Conservation (phyloP, 2,888 invertebrate genomes). For the Nomada hirtipes region DNA sequence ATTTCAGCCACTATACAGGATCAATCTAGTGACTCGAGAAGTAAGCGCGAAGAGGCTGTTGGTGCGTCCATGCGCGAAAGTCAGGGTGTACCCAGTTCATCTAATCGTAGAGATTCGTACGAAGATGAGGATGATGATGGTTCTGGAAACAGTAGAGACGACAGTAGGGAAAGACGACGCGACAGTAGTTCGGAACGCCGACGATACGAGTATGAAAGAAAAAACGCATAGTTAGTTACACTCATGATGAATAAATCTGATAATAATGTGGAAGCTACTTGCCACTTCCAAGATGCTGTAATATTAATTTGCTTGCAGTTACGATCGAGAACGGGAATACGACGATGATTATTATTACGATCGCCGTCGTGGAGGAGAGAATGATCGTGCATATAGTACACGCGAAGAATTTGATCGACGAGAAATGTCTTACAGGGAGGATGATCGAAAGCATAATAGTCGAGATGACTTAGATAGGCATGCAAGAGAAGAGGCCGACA, state of each 20-base stretch:
- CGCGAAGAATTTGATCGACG: conserved; percentile 82
- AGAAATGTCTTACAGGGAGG: conserved; percentile 77
- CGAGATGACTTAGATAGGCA: conserved; percentile 81
- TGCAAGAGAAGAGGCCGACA: conserved; percentile 77
- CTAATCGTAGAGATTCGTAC: conserved; percentile 80
- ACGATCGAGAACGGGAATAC: conserved; percentile 81
- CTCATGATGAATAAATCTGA: conserved; percentile 1
- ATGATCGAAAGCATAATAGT: conserved; percentile 78
- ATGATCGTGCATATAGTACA: conserved; percentile 78
- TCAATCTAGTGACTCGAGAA: conserved; percentile 75
- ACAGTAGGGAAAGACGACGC: conserved; percentile 79
- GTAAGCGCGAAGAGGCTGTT: conserved; percentile 82
- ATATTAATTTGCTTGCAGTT: conserved; percentile 64
- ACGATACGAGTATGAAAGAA: conserved; percentile 79
- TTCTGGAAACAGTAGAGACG: conserved; percentile 81
- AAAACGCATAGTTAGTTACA: conserved; percentile 76
- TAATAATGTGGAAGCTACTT: background rate
- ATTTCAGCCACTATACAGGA: conserved; percentile 75
- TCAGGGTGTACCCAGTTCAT: conserved; percentile 70
- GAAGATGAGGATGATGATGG: conserved; percentile 82
- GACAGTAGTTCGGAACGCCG: conserved; percentile 79
- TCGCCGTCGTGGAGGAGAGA: conserved; percentile 78
- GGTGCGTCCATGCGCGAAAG: conserved; percentile 80
- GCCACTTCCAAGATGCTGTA: background rate
- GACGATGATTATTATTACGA: conserved; percentile 83